A percentile compares a stretch with the other conserved stretches of the same genome.
phyloP scores from a whole-genome alignment of 2,797 vertebrate species.

The Gymnothorax javanicus region DNA sequence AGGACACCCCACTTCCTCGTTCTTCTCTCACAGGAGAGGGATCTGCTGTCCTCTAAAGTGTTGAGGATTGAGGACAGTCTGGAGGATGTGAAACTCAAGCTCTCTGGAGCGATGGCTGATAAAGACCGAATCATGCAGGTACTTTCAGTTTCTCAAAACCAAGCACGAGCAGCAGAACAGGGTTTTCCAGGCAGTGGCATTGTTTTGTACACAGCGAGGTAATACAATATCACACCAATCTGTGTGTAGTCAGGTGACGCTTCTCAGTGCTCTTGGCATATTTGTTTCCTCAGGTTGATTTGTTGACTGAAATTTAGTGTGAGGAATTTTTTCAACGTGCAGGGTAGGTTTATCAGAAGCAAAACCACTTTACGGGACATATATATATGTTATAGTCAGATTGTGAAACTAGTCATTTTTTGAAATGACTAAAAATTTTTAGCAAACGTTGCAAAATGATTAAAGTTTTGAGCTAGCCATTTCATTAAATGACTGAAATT shows the following conservation, averaged over 20 bases:
- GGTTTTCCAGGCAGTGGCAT: not conserved
- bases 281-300: not conserved
- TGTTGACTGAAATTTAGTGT: not conserved
- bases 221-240: not conserved
- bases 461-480: no score
- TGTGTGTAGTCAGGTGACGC: not conserved
- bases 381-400: no score
- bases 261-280: not conserved
- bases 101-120: conserved; percentile 54
- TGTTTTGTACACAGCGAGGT: not conserved
- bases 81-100: conserved; percentile 62
- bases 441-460: no score
- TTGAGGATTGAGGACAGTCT: conserved; percentile 66
- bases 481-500: no score
- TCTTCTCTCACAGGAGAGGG: conserved; percentile 67
- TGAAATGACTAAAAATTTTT: no score
- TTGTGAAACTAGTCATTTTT: no score
- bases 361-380: not conserved
- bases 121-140: conserved; percentile 69
- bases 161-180: not conserved
- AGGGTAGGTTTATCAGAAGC: not conserved
- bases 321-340: not conserved
- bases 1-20: not conserved
- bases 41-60: conserved; percentile 65
- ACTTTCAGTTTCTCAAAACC: conserved; percentile 12